Evolutionary conservation across 2,797 vertebrate genomes (phyloP).

Genomic region (Pseudotriccus pelzelni): DNA sequence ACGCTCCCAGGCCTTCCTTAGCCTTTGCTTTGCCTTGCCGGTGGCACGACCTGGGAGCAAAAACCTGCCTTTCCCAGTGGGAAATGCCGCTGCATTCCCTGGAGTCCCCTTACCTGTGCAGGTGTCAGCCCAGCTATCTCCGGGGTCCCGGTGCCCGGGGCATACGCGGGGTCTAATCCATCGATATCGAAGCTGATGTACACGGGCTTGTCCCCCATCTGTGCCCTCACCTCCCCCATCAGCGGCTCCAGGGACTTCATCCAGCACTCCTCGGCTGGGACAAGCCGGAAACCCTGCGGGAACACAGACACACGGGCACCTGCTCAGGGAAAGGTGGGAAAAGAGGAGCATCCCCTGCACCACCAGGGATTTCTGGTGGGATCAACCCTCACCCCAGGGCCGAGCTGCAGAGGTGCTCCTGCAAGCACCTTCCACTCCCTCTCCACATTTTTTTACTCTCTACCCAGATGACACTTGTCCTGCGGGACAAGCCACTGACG

Average conservation of each 20-base stretch:
- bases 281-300: slow-evolving; percentile 88
- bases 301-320: fast-evolving
- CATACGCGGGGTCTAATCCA: slow-evolving; percentile 88
- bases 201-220: slow-evolving; percentile 84
- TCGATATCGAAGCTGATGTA: slow-evolving; percentile 96
- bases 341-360: background rate
- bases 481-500: fast-evolving
- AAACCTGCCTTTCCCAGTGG: fast-evolving
- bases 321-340: background rate
- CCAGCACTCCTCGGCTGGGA: slow-evolving; percentile 90
- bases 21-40: background rate
- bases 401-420: background rate
- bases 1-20: background rate
- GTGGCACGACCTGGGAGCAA: fast-evolving
- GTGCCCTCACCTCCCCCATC: slow-evolving; percentile 87
- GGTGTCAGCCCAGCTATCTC: slow-evolving; percentile 93
- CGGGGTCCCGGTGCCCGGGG: slow-evolving; percentile 91
- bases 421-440: background rate
- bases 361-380: fast-evolving
- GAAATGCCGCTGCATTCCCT: background rate
- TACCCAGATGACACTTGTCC: background rate
- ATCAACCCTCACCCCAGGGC: background rate
- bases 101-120: slow-evolving; percentile 80
- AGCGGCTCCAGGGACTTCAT: slow-evolving; percentile 87
- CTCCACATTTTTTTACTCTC: too few species aligned